These are phyloP conservation scores for Coelinius sp. DNA, from an alignment of 2,888 invertebrate genomes.

Conservation along the genomic window DNA sequence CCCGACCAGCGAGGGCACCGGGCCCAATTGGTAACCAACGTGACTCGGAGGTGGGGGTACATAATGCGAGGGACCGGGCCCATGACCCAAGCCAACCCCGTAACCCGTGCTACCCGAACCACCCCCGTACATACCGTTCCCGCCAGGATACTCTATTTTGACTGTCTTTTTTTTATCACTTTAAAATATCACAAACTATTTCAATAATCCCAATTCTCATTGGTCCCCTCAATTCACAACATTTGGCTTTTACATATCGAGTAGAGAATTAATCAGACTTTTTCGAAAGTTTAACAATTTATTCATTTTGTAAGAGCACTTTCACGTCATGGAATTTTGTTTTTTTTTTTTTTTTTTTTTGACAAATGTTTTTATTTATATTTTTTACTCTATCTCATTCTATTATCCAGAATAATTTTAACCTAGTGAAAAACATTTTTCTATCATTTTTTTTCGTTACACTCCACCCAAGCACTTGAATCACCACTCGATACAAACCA, in stretches of 20 bases:
- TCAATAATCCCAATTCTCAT: not conserved
- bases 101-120: slow-evolving; percentile 64
- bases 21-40: slow-evolving; percentile 64
- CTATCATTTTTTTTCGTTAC: not conserved
- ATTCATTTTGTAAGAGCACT: not conserved
- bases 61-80: slow-evolving; percentile 64
- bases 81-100: slow-evolving; percentile 63
- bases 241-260: not conserved
- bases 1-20: slow-evolving; percentile 54
- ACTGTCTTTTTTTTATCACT: slow-evolving; percentile 34
- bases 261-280: not conserved
- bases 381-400: not conserved
- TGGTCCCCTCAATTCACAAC: not conserved
- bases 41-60: slow-evolving; percentile 58
- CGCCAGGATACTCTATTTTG: slow-evolving; percentile 68
- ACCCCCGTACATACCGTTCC: slow-evolving; percentile 66
- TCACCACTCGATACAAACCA: not conserved
- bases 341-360: not conserved
- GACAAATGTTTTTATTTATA: no score
- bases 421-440: slow-evolving; percentile 25
- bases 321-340: not conserved
- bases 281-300: not conserved
- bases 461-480: slow-evolving; percentile 1
- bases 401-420: slow-evolving; percentile 5
- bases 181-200: slow-evolving; percentile 8